Percentiles rank a stretch among this genome's conserved stretches.
phyloP scores from a whole-genome alignment of 64 coral and sea anemone species.

The Montipora sp. region DNA sequence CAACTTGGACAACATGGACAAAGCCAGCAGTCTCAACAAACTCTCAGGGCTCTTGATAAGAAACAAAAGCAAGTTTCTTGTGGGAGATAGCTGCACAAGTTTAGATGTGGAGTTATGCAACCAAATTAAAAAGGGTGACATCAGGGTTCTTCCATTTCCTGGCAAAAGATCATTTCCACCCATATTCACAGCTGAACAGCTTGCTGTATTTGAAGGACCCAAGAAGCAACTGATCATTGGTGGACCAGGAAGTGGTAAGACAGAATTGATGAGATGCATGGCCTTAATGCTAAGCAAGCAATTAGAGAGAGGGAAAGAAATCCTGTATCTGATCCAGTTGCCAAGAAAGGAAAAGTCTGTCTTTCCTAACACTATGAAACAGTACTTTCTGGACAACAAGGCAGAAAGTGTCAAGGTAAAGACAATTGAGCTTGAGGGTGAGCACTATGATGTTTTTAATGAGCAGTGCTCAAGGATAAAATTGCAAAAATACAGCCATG shows the following conservation, averaged over 20 bases:
- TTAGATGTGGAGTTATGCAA: conserved; percentile 37
- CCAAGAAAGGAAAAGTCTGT: neutral
- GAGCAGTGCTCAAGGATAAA: conserved; percentile 3
- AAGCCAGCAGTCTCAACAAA: conserved; percentile 5
- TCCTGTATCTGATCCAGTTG: conserved; percentile 38
- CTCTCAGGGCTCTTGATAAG: neutral
- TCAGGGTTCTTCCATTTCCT: conserved; percentile 5
- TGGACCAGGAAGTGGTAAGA: conserved; percentile 61
- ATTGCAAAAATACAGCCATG: conserved; percentile 38
- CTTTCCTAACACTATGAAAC: conserved; percentile 7
- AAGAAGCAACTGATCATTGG: conserved; percentile 68
- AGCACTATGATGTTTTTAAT: neutral
- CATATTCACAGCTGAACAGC: conserved; percentile 57
- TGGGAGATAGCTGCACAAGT: conserved; percentile 3
- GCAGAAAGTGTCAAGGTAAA: conserved; percentile 2
- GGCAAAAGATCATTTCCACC: conserved; percentile 11
- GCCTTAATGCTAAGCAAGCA: conserved; percentile 12
- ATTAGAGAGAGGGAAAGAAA: neutral
- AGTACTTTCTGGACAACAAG: conserved; percentile 40
- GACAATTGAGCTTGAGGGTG: conserved; percentile 1
- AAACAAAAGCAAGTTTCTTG: conserved; percentile 25
- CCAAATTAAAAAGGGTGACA: neutral
- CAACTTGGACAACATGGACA: neutral
- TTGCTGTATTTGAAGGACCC: conserved; percentile 65
- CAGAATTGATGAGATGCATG: conserved; percentile 63